phyloP scores from a whole-genome alignment of 2,888 invertebrate genomes.

The Plebejus anna region DNA sequence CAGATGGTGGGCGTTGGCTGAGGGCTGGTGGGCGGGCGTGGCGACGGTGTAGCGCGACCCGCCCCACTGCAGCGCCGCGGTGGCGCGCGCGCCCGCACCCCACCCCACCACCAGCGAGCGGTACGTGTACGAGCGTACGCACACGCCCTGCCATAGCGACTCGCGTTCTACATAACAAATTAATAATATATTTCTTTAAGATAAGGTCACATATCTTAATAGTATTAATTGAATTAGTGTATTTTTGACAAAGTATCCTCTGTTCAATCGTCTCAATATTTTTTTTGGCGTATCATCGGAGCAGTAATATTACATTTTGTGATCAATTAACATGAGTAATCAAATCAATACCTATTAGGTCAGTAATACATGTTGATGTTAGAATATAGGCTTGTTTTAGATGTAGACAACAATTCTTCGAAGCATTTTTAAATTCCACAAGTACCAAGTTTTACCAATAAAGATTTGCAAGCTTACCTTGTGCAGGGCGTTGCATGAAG shows the following conservation, averaged over 20 bases:
- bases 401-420: background rate
- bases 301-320: too few relatives aligned
- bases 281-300: too few relatives aligned
- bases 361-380: too few relatives aligned
- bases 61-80: constrained; percentile 91
- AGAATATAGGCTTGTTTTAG: too few relatives aligned
- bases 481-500: constrained; percentile 87
- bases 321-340: too few relatives aligned
- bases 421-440: background rate
- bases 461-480: constrained; percentile 67
- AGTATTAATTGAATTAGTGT: too few relatives aligned
- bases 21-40: constrained; percentile 87
- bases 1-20: constrained; percentile 93
- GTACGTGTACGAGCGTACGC: constrained; percentile 95
- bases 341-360: too few relatives aligned
- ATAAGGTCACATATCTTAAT: background rate
- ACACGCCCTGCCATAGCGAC: constrained; percentile 75
- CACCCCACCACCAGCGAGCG: constrained; percentile 93
- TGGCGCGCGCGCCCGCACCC: constrained; percentile 91
- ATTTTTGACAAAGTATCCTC: too few relatives aligned
- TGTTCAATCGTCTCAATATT: too few relatives aligned
- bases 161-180: constrained; percentile 73
- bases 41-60: constrained; percentile 88
- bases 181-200: background rate
- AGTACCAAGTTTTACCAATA: background rate